These are phyloP conservation scores for human (Homo sapiens) DNA, from an alignment of 2,113 vertebrate species.

Conservation along the genomic window GRCh38 chr11:4209001-4209500, in stretches of 20 bases:
- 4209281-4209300: constrained; percentile 20
- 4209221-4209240: constrained; percentile 82
- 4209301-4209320: neutral
- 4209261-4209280: constrained; percentile 74
- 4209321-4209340: constrained; percentile 50
- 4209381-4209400: constrained; percentile 89
- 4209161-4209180: constrained; percentile 80
- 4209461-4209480: constrained; percentile 58
- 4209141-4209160: constrained; percentile 78
- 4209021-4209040: constrained; percentile 51
- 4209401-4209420: constrained; percentile 90
- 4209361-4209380: constrained; percentile 89
- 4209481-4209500: constrained; percentile 56
- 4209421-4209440: constrained; percentile 89
- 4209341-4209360: constrained; percentile 87
- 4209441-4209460: constrained; percentile 70
- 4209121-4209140: constrained; percentile 29
- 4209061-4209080: fast-evolving
- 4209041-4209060: neutral
- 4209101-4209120: neutral
- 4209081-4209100: neutral
- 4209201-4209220: constrained; percentile 78
- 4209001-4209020: constrained; percentile 70
- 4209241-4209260: constrained; percentile 72
- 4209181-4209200: constrained; percentile 74